Evolutionary conservation across 2,797 vertebrate genomes (phyloP).

Genomic region (Kryptopterus vitreolus): DNA sequence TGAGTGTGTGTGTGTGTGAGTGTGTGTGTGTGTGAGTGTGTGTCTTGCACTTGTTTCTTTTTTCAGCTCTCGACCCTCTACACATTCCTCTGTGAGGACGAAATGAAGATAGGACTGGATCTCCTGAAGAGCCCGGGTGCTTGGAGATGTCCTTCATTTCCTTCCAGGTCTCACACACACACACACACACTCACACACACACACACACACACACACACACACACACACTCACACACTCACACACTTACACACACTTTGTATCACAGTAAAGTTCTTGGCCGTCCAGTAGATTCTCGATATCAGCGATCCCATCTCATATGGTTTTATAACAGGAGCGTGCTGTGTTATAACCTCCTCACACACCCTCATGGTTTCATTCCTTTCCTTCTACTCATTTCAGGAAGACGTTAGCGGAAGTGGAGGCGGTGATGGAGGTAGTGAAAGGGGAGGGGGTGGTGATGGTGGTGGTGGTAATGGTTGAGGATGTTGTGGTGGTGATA

Average conservation of each 20-base stretch:
- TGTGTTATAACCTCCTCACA: neutral
- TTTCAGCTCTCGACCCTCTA: conserved; percentile 6
- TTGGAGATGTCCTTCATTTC: conserved; percentile 38
- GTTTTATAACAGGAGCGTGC: neutral
- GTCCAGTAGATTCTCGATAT: conserved; percentile 22
- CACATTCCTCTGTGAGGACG: conserved; percentile 31
- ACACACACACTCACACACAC: conserved; percentile 3
- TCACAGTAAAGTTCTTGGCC: conserved; percentile 15
- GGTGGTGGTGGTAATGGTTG: no score
- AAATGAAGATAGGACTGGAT: conserved; percentile 26
- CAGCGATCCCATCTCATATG: conserved; percentile 23
- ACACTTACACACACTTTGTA: conserved; percentile 4
- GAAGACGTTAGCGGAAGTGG: no score
- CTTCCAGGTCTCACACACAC: neutral
- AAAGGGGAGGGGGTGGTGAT: no score
- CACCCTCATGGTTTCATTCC: neutral
- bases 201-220: neutral
- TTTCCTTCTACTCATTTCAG: neutral
- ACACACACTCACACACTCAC: neutral
- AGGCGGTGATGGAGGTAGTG: no score
- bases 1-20: conserved; percentile 6
- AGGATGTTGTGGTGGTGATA: no score
- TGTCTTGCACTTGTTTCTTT: conserved; percentile 3
- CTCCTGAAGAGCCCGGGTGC: conserved; percentile 19
- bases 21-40: conserved; percentile 13